A percentile compares a stretch with the other conserved stretches of the same genome.
Conservation (phyloP, 2,113 vertebrate species). For the Oncorhynchus tshawytscha region DNA sequence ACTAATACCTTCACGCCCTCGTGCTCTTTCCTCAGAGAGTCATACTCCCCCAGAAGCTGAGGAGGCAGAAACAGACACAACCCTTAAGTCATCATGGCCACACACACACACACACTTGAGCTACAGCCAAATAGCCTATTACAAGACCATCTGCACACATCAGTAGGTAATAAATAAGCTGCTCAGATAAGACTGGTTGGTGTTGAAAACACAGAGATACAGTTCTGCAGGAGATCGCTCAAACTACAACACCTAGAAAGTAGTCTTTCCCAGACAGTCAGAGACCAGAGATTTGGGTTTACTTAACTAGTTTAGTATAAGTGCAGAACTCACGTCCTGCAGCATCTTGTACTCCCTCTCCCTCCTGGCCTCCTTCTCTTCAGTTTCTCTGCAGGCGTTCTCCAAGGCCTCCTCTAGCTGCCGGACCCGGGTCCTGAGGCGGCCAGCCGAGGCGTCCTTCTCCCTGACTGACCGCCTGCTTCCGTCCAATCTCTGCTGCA, state of each 20-base stretch:
- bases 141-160: background rate
- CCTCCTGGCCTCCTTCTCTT: slow-evolving; percentile 80
- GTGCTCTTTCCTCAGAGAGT: slow-evolving; percentile 86
- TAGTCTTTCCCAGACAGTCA: no score
- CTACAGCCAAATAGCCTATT: background rate
- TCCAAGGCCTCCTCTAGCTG: slow-evolving; percentile 84
- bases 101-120: background rate
- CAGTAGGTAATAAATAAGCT: background rate
- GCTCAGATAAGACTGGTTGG: background rate
- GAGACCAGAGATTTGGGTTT: no score
- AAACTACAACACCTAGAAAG: no score
- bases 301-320: no score
- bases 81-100: background rate
- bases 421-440: slow-evolving; percentile 73
- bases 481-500: slow-evolving; percentile 88
- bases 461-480: slow-evolving; percentile 78
- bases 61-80: slow-evolving; percentile 22
- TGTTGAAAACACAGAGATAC: no score
- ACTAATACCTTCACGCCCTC: slow-evolving; percentile 82
- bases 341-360: slow-evolving; percentile 90
- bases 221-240: no score
- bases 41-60: slow-evolving; percentile 88
- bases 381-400: slow-evolving; percentile 79
- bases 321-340: slow-evolving; percentile 82
- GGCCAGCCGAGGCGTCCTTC: slow-evolving; percentile 77